Conservation (phyloP, 2,888 invertebrate genomes). For the Caenorhabditis virilis region DNA sequence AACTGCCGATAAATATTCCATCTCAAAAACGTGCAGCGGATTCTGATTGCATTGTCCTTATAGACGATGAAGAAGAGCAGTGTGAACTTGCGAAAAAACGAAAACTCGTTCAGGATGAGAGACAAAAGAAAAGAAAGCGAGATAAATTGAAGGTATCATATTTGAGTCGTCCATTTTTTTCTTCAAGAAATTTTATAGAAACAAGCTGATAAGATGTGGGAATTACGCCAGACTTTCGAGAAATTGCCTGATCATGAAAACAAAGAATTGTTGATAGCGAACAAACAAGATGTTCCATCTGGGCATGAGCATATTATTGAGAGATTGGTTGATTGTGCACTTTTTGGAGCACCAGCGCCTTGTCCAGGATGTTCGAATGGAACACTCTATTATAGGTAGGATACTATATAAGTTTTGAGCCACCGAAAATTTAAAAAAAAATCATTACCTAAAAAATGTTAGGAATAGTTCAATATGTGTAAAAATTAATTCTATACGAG, state of each 20-base stretch:
- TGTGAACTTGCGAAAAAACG: neutral
- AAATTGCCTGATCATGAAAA: constrained; percentile 75
- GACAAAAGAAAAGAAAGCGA: neutral
- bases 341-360: constrained; percentile 82
- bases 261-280: constrained; percentile 76
- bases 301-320: constrained; percentile 79
- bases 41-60: too few relatives aligned
- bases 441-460: too few relatives aligned
- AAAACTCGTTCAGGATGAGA: neutral
- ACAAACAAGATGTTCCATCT: constrained; percentile 77
- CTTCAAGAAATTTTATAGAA: constrained; percentile 21
- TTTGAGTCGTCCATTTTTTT: too few relatives aligned
- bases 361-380: constrained; percentile 79
- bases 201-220: constrained; percentile 79
- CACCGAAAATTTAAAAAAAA: too few relatives aligned
- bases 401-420: too few relatives aligned
- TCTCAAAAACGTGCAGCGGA: too few relatives aligned
- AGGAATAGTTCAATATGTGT: too few relatives aligned
- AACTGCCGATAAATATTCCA: too few relatives aligned
- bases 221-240: constrained; percentile 76
- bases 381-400: constrained; percentile 35
- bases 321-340: constrained; percentile 81
- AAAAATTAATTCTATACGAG: too few relatives aligned
- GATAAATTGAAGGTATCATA: neutral
- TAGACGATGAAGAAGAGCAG: neutral